Base-by-base conservation (phyloP, 2,113 vertebrate species). In the Calyptommatus sinebrachiatus region DNA sequence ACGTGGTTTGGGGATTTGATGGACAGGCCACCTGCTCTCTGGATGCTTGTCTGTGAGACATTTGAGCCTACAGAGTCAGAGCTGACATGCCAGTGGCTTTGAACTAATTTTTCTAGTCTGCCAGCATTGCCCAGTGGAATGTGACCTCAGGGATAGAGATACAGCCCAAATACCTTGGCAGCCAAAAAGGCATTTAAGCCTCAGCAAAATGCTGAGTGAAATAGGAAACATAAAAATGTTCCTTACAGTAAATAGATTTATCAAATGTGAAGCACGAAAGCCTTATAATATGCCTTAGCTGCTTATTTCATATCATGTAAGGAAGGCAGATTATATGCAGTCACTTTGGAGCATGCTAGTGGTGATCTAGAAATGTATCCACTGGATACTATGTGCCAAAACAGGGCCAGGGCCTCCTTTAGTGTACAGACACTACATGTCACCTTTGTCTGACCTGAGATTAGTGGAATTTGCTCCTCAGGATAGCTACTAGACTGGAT, bases 21-120 rank as follows among this genome's bases (percentile, higher is more conserved):
- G 82, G 87, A 24, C 82, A 83, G 82, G 73, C 88, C 91, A 91
- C 86, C 89, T 92, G 90, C 88, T 91, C 77, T 73, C 69, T 62
- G 88, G 85, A 86, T 79, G 62, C 60, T 90, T 21, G 48, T 81
- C 78, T 79, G 63, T 45, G 66, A 87, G 88, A 78, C 84, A 88
- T 86, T 45, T 86, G 85, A 91, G 87, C 77, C 77, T 31, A 4
- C 76, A 76, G 86, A 88, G 89, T 90, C 87, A 89, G 80, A 82
- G 72, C 45, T 70, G 83, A 84, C 81, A 84, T 72, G 86, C 76
- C 62, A 4, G 0, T 76, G 87, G 68, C 82, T 84, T 87, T 84
- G 71, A 75, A 81, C 82, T 90, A 79, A 88, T 87, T 78, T 87
- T 80, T 11, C 69, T 80, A 35, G 81, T 83, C 86, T 88, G 83